A percentile compares a stretch with the other conserved stretches of the same genome.
These are phyloP conservation scores for Ceratina japonica DNA, from an alignment of 1,140 invertebrate genomes.

Conservation along the genomic window DNA sequence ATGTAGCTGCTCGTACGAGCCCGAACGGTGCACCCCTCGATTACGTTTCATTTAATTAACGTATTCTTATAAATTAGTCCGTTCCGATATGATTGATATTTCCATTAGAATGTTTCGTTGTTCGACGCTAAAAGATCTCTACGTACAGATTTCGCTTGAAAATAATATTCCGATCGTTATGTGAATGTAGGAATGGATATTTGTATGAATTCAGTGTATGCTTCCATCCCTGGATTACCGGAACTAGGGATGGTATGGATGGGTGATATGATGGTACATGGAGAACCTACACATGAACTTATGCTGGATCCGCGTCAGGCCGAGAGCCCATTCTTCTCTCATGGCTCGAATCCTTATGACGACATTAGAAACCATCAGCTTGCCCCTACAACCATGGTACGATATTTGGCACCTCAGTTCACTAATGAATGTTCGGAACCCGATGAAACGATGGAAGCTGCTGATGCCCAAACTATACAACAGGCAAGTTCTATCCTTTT, in stretches of 20 bases:
- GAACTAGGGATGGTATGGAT: constrained; percentile 88
- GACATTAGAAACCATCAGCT: constrained; percentile 81
- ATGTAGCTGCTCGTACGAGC: not conserved
- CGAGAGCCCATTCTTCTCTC: constrained; percentile 81
- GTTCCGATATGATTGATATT: not conserved
- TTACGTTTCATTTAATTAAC: not conserved
- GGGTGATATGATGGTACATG: constrained; percentile 82
- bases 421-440: constrained; percentile 74
- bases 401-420: constrained; percentile 75
- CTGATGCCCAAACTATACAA: constrained; percentile 74
- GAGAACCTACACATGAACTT: constrained; percentile 80
- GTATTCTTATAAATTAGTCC: not conserved
- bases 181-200: constrained; percentile 65
- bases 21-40: not conserved
- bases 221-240: constrained; percentile 80
- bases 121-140: constrained; percentile 27
- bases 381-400: constrained; percentile 79
- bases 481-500: constrained; percentile 63
- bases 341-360: constrained; percentile 81
- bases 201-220: constrained; percentile 77
- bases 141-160: constrained; percentile 13
- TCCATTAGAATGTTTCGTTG: constrained; percentile 2
- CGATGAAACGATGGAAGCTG: constrained; percentile 76
- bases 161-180: constrained; percentile 53
- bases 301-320: constrained; percentile 80